Base-by-base conservation (phyloP, 2,888 invertebrate species). In the Acleris holmiana region DNA sequence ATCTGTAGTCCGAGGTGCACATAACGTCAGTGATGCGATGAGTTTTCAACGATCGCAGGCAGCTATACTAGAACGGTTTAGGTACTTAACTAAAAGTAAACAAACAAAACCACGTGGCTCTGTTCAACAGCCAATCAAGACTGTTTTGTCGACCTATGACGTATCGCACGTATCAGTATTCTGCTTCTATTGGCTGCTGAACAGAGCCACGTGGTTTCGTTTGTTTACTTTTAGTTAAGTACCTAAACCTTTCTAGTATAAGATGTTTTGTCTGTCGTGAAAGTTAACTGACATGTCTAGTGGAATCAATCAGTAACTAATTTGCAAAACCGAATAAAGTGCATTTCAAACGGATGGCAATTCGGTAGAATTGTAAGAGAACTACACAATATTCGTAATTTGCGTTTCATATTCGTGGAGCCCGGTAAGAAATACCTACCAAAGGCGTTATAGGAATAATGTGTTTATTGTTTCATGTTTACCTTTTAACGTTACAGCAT, bases 301-400 rank as follows among this genome's bases (percentile, higher is more conserved):
- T 46, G 47, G 55, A 19, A 53, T 57, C 35, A 51, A 61, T 55
- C 62, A 59, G 68, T 65, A 57, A 63, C 64, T 68, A 61, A 63
- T 67, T 66, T 63, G 67, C 67, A 71, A 68, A 61, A 66, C 70
- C 63, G 61, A 57, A 66, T 67, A 54, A 61, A 66, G 44, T 29
- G 67, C 62, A 59, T 54, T 64, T 64, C 53, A 62, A 67, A 68
- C 68, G 61, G 60, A 69, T 69, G 50, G 58, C 50, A 68, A 67
- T 62, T 60, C 63, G 21, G 40, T 47, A 51, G 23, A 63, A 67
- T 10, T 29, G 29, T 29, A 29, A 67, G 67, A 72, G 71, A 71
- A 70, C 70, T 69, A 23, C 46, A 40, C 50, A 29, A 23, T 44
- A 23, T 40, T 25, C 58, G 19, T 44, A 25, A 46, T 19, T 8